phyloP scores from a whole-genome alignment of 2,888 invertebrate species.

The Zaprionus obscuricornis region DNA sequence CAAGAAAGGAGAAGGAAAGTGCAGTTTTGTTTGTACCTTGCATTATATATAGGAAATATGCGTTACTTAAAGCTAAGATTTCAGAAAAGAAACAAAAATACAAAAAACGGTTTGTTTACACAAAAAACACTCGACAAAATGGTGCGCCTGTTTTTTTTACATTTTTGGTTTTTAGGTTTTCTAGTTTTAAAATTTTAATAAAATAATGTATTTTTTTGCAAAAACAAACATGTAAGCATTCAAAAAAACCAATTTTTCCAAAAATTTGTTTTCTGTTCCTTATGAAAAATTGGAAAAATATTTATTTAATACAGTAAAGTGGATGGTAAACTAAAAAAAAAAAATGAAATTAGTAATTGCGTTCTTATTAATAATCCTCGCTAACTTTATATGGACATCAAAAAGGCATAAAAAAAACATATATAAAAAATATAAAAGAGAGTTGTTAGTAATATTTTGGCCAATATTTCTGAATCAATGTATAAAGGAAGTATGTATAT shows the following conservation, averaged over 20 bases:
- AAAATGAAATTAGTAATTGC: conserved; percentile 33
- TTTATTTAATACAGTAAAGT: too few species aligned
- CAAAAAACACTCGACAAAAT: conserved; percentile 40
- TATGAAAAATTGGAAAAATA: conserved; percentile 61
- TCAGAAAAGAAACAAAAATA: conserved; percentile 53
- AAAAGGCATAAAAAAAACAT: conserved; percentile 71
- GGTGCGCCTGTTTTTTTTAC: conserved; percentile 11
- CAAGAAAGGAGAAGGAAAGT: conserved; percentile 62
- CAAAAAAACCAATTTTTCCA: conserved; percentile 61
- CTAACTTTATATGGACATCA: conserved; percentile 53
- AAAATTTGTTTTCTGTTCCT: conserved; percentile 29
- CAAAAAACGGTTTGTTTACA: conserved; percentile 55
- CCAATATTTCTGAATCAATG: conserved; percentile 56
- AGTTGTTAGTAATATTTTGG: conserved; percentile 51
- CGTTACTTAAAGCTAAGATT: background rate
- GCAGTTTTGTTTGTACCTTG: conserved; percentile 72
- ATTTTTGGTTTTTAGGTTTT: too few species aligned
- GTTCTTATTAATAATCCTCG: conserved; percentile 61
- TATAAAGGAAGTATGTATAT: conserved; percentile 42
- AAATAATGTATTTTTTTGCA: conserved; percentile 49
- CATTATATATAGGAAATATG: conserved; percentile 46
- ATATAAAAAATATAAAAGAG: conserved; percentile 71
- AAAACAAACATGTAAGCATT: conserved; percentile 80
- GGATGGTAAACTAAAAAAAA: conserved; percentile 28
- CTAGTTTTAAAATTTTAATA: too few species aligned